Evolutionary conservation across 1,140 invertebrate species (phyloP).

Genomic region (Diploscapter pachys): DNA sequence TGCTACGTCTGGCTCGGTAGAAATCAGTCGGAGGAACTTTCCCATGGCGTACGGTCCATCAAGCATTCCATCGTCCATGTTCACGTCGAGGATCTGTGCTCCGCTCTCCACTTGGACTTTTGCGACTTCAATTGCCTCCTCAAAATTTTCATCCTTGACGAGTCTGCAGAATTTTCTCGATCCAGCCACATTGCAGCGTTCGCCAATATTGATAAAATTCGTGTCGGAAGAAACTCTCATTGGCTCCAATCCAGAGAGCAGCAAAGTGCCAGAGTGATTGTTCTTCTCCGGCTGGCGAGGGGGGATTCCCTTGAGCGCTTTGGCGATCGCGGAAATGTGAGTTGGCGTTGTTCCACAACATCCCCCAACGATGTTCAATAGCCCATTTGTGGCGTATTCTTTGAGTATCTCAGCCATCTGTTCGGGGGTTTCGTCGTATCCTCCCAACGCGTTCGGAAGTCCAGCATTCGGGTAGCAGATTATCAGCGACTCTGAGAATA

Average conservation of each 20-base stretch:
- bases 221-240: slow-evolving; percentile 63
- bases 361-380: slow-evolving; percentile 68
- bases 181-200: slow-evolving; percentile 69
- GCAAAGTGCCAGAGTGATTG: slow-evolving; percentile 57
- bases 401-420: slow-evolving; percentile 60
- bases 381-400: slow-evolving; percentile 60
- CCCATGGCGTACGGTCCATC: slow-evolving; percentile 66
- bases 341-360: slow-evolving; percentile 69
- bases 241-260: slow-evolving; percentile 66
- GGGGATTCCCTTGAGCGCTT: slow-evolving; percentile 60
- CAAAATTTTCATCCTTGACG: slow-evolving; percentile 66
- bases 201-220: slow-evolving; percentile 69
- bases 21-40: slow-evolving; percentile 67
- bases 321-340: slow-evolving; percentile 66
- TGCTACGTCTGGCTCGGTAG: slow-evolving; percentile 66
- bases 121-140: slow-evolving; percentile 66
- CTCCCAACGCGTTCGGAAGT: slow-evolving; percentile 69
- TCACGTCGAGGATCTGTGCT: slow-evolving; percentile 68
- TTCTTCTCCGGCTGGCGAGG: slow-evolving; percentile 61
- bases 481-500: slow-evolving; percentile 63
- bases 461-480: slow-evolving; percentile 70
- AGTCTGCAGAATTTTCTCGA: slow-evolving; percentile 65
- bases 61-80: slow-evolving; percentile 68
- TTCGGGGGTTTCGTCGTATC: slow-evolving; percentile 69
- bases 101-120: slow-evolving; percentile 68